These are phyloP conservation scores for Pseudomugil tenellus DNA, from an alignment of 2,797 vertebrate genomes.

Conservation along the genomic window DNA sequence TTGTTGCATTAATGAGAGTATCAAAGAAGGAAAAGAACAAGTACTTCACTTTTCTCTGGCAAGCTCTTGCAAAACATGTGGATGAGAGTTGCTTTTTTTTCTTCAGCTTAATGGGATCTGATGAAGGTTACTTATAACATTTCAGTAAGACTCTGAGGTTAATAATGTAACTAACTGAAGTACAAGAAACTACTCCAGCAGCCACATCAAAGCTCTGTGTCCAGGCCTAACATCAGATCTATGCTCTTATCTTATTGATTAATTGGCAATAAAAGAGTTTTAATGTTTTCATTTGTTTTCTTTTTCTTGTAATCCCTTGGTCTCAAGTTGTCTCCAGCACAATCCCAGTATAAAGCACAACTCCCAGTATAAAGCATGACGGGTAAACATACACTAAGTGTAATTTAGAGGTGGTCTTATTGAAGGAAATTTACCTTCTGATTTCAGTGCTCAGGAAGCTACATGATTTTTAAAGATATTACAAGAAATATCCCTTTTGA, in stretches of 20 bases:
- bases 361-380: too few relatives aligned
- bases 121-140: constrained; percentile 9
- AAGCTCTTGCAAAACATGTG: neutral
- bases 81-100: constrained; percentile 26
- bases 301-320: neutral
- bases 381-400: constrained; percentile 30
- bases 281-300: neutral
- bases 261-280: neutral
- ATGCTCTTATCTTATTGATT: constrained; percentile 19
- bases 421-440: constrained; percentile 6
- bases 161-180: neutral
- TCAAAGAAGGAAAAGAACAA: constrained; percentile 12
- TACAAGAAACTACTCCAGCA: neutral
- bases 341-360: too few relatives aligned
- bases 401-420: constrained; percentile 16
- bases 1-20: constrained; percentile 31
- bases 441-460: constrained; percentile 14
- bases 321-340: too few relatives aligned
- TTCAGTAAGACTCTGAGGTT: neutral
- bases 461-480: constrained; percentile 9
- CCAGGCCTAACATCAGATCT: constrained; percentile 2
- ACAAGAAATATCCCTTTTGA: constrained; percentile 1
- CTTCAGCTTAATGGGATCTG: constrained; percentile 18
- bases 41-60: constrained; percentile 1
- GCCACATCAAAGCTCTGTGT: constrained; percentile 9